phyloP scores from a whole-genome alignment of 1,140 invertebrate species.

The Elymnias hypermnestra region DNA sequence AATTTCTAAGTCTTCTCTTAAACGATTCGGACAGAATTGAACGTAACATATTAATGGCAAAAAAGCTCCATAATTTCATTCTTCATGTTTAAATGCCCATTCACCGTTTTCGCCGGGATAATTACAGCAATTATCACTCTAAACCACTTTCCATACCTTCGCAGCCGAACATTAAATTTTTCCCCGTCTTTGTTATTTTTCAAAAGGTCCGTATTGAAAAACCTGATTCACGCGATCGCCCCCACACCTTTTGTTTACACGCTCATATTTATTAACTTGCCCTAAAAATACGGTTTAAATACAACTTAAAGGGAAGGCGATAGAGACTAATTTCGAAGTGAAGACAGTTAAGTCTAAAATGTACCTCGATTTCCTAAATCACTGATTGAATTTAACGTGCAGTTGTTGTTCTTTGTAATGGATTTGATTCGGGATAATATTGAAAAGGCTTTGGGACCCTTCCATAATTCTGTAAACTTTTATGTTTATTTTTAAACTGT shows the following conservation, averaged over 20 bases:
- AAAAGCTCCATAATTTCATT: too few species aligned
- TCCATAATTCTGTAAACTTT: slow-evolving; percentile 1
- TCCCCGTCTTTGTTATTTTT: slow-evolving; percentile 6
- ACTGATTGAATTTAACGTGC: slow-evolving; percentile 19
- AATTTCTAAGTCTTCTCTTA: too few species aligned
- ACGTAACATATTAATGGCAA: too few species aligned
- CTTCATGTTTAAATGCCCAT: too few species aligned
- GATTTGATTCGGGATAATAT: slow-evolving; percentile 13
- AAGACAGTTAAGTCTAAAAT: slow-evolving; percentile 5
- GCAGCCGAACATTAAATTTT: too few species aligned
- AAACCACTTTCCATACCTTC: too few species aligned
- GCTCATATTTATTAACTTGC: slow-evolving; percentile 20
- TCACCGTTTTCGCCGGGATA: too few species aligned
- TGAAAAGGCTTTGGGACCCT: slow-evolving; percentile 4
- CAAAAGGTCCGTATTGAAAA: slow-evolving; percentile 7
- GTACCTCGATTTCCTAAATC: slow-evolving; percentile 17
- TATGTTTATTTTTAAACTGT: too few species aligned
- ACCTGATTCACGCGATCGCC: slow-evolving; percentile 21
- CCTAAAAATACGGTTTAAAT: neutral
- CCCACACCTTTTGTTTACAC: slow-evolving; percentile 21
- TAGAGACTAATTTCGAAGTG: slow-evolving; percentile 8
- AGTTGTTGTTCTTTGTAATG: slow-evolving; percentile 18
- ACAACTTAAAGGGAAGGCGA: slow-evolving; percentile 4
- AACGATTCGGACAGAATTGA: too few species aligned
- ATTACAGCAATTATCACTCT: too few species aligned